Conservation (phyloP, 2,797 vertebrate species). For the Balearica regulorum region DNA sequence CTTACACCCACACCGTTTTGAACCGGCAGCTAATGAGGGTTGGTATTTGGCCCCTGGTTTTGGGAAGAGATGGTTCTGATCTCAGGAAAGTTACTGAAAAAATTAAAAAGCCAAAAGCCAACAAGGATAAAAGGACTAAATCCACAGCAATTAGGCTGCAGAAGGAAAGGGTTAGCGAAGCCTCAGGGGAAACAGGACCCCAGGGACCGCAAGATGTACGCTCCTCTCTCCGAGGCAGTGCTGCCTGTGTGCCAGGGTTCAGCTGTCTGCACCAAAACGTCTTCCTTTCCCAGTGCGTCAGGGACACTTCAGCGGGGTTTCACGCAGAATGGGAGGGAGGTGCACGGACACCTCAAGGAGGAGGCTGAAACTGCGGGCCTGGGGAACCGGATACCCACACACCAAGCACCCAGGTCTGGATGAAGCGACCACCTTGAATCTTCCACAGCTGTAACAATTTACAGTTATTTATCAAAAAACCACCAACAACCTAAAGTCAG, state of each 20-base stretch:
- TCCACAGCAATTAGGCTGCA: background rate
- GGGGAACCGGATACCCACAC: accelerated
- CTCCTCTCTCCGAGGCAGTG: background rate
- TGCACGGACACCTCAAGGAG: background rate
- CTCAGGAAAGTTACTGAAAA: background rate
- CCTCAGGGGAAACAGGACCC: background rate
- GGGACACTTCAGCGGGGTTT: background rate
- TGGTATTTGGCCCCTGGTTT: background rate
- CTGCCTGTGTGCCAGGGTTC: background rate
- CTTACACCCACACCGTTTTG: background rate
- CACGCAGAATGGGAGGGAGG: background rate
- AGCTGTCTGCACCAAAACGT: background rate
- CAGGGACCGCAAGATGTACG: accelerated
- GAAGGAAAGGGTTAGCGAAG: background rate
- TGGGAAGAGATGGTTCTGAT: background rate
- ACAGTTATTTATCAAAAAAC: background rate
- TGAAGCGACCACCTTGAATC: background rate
- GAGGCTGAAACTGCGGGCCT: background rate
- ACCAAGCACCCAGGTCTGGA: background rate
- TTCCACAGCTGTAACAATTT: background rate
- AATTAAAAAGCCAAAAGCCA: background rate
- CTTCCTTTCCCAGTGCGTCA: background rate
- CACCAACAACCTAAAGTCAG: background rate
- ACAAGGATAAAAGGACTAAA: background rate
- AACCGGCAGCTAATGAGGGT: background rate